Evolutionary conservation across 2,797 vertebrate species (phyloP).

Genomic region (Artibeus lituratus): DNA sequence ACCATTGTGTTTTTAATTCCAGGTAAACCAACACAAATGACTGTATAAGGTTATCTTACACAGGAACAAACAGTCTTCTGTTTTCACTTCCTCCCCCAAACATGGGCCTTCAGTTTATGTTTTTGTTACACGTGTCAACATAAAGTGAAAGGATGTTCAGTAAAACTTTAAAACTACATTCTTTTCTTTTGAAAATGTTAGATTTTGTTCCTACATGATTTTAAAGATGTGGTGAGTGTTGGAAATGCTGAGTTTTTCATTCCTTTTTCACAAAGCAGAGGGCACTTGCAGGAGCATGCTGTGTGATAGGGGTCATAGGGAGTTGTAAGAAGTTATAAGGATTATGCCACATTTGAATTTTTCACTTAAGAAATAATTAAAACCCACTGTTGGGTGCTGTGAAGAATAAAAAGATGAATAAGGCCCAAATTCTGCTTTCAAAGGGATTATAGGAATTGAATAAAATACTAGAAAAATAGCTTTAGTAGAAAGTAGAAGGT

Average conservation of each 20-base stretch:
- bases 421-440: slow-evolving; percentile 48
- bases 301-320: not conserved
- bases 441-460: slow-evolving; percentile 38
- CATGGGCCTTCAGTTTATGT: not conserved
- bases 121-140: slow-evolving; percentile 11
- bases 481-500: slow-evolving; percentile 43
- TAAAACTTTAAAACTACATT: not conserved
- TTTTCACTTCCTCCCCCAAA: not conserved
- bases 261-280: slow-evolving; percentile 36
- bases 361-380: slow-evolving; percentile 63
- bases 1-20: slow-evolving; percentile 8
- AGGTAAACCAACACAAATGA: not conserved
- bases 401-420: slow-evolving; percentile 53
- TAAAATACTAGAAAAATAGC: slow-evolving; percentile 45
- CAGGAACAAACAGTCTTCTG: not conserved
- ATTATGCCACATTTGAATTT: slow-evolving; percentile 66
- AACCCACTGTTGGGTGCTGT: slow-evolving; percentile 43
- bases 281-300: slow-evolving; percentile 15
- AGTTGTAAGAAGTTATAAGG: slow-evolving; percentile 37
- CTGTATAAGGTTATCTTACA: not conserved
- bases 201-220: not conserved
- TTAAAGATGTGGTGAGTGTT: not conserved
- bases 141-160: not conserved
- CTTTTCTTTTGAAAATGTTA: slow-evolving; percentile 28
- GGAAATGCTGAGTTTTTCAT: not conserved